Evolutionary conservation across 2,113 vertebrate species (phyloP), one percentile per base, ranked within the genome.

Genomic region (Pluvianellus socialis): DNA sequence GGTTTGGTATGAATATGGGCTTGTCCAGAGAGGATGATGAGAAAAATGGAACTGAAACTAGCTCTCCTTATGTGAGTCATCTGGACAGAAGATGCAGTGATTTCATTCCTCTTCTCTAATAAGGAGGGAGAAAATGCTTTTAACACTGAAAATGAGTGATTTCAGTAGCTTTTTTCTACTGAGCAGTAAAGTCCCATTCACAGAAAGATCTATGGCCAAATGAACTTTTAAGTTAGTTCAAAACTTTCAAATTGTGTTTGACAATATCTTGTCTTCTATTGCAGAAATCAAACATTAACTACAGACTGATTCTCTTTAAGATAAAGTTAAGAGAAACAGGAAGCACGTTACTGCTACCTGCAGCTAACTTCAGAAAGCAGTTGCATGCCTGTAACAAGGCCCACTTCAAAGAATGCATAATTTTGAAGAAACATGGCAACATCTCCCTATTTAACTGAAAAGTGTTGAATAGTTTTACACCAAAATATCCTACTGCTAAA

Each of bases 401-500:
- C 50, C 50, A 35, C 59, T 86, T 95, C 83, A 68, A 92, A 88
- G 65, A 93, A 77, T 76, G 49, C 53, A 83, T 92, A 49, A 79
- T 95, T 95, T 95, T 79, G 42, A 95, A 90, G 67, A 95, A 68
- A 84, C 5, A 23, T 73, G 68, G 44, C 65, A 88, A 73, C 55
- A 79, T 84, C n/a, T 91, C 56, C 88, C 74, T 71, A 81, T 89
- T 93, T 86, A 92, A 79, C 66, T 92, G 77, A 90, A 80, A 95
- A 96, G 84, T 5, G 59, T 92, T 91, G 92, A 97, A 86, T 83
- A 87, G 74, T 50, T 95, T 92, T 79, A 76, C 42, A 94, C 77
- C 5, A 4, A 94, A 95, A 95, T 95, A 94, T 73, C 91, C 77
- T 88, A 63, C 55, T 85, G 74, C 66, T 92, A 92, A 91, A 91